Conservation (phyloP, 1,140 invertebrate genomes). For the Babylonia areolata region DNA sequence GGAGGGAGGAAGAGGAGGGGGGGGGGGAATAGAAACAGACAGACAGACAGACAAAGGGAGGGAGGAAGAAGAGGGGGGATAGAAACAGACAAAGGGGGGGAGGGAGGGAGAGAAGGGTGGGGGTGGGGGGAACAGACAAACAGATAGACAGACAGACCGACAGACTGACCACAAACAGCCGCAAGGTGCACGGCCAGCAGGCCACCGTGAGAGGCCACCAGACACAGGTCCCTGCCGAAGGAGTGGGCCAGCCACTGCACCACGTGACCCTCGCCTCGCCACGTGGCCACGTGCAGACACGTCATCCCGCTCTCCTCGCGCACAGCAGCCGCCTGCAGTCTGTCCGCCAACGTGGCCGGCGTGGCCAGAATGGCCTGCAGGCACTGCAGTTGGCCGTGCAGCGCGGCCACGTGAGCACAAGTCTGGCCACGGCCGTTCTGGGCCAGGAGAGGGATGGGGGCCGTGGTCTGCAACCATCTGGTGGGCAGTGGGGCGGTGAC, state of each 20-base stretch:
- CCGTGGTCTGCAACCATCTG: constrained; percentile 43
- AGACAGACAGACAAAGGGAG: too few species aligned
- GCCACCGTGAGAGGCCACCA: too few species aligned
- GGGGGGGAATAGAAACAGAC: too few species aligned
- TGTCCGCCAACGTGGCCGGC: background rate
- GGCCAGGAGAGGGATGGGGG: constrained; percentile 32
- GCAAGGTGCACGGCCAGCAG: too few species aligned
- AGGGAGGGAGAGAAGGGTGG: too few species aligned
- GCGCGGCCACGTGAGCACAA: constrained; percentile 39
- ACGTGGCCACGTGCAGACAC: constrained; percentile 41
- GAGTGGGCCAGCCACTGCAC: constrained; percentile 41
- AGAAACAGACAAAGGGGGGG: too few species aligned
- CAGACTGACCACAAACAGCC: too few species aligned
- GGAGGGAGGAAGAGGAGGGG: too few species aligned
- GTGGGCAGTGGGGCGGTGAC: too few species aligned
- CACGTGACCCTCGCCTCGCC: constrained; percentile 30
- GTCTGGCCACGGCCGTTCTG: constrained; percentile 46
- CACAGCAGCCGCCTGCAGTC: constrained; percentile 20
- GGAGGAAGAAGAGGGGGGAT: too few species aligned
- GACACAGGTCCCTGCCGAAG: constrained; percentile 40
- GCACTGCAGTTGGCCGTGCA: constrained; percentile 40
- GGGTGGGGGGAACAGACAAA: too few species aligned
- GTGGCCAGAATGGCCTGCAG: constrained; percentile 35
- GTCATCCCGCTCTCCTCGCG: constrained; percentile 45
- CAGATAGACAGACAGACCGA: too few species aligned